A percentile compares a stretch with the other conserved stretches of the same genome.
These are phyloP conservation scores for Tragelaphus strepsiceros DNA, from an alignment of 2,113 vertebrate species.

Conservation along the genomic window DNA sequence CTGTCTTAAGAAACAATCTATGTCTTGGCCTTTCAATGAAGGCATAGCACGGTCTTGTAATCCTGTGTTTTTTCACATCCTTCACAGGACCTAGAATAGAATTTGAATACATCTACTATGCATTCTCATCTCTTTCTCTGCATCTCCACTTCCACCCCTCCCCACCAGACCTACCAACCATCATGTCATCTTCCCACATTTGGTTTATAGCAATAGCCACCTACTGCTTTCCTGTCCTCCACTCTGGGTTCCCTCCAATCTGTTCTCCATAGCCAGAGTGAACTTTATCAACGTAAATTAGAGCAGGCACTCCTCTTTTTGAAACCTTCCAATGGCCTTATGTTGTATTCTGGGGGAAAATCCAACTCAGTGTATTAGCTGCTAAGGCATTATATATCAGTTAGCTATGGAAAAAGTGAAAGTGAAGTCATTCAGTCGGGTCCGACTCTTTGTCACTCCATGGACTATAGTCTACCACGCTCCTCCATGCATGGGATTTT, in stretches of 20 bases:
- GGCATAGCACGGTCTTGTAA: not conserved
- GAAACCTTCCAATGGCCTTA: not conserved
- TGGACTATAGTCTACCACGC: no score
- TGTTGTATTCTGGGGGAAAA: not conserved
- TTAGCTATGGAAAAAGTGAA: not conserved
- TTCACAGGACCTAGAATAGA: not conserved
- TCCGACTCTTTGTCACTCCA: no score
- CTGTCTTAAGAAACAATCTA: not conserved
- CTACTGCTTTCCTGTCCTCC: not conserved
- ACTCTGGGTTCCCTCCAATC: not conserved
- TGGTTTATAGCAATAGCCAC: not conserved
- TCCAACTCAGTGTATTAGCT: not conserved
- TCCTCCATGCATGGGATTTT: no score
- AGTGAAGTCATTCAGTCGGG: no score
- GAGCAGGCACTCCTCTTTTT: not conserved
- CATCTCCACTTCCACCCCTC: not conserved
- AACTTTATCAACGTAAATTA: not conserved
- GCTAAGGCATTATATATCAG: not conserved
- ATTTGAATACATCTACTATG: not conserved
- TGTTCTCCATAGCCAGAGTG: not conserved
- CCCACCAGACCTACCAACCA: not conserved
- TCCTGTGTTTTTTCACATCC: not conserved
- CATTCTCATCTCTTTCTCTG: not conserved
- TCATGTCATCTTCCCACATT: not conserved
- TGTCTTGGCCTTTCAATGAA: not conserved